These are phyloP conservation scores for Coreius guichenoti DNA, from an alignment of 2,797 vertebrate species.

Conservation along the genomic window DNA sequence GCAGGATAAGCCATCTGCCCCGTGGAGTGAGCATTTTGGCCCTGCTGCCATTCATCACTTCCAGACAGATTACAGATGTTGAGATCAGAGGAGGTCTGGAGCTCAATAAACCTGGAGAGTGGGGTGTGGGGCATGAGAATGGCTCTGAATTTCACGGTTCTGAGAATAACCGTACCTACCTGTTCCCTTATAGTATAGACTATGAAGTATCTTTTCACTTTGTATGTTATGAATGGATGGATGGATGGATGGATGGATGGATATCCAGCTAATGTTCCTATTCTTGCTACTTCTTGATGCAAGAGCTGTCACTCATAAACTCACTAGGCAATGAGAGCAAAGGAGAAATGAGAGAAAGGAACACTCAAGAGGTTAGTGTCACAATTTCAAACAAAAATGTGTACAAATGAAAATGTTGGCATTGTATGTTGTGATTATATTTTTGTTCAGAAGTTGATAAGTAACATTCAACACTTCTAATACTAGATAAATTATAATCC, in stretches of 20 bases:
- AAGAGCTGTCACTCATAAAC: not conserved
- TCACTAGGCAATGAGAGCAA: not conserved
- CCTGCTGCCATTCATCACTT: slow-evolving; percentile 48
- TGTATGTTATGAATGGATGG: not conserved
- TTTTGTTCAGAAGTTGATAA: not conserved
- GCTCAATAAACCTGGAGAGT: slow-evolving; percentile 33
- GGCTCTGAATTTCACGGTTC: not conserved
- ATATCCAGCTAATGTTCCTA: too few species aligned
- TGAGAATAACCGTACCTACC: not conserved
- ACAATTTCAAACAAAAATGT: not conserved
- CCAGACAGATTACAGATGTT: slow-evolving; percentile 46
- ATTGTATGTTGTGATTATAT: not conserved
- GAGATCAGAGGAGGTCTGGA: slow-evolving; percentile 39
- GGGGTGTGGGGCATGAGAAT: not conserved
- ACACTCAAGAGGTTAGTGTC: too few species aligned
- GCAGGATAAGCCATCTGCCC: slow-evolving; percentile 46
- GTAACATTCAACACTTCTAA: not conserved
- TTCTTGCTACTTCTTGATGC: too few species aligned
- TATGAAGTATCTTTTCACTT: not conserved
- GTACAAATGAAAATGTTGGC: not conserved
- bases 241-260: too few species aligned
- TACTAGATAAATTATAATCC: not conserved
- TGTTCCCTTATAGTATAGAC: too few species aligned
- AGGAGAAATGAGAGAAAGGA: too few species aligned
- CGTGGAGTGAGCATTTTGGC: slow-evolving; percentile 41